phyloP scores from a whole-genome alignment of 1,140 invertebrate species.

The Caenorhabditis tropicalis region DNA sequence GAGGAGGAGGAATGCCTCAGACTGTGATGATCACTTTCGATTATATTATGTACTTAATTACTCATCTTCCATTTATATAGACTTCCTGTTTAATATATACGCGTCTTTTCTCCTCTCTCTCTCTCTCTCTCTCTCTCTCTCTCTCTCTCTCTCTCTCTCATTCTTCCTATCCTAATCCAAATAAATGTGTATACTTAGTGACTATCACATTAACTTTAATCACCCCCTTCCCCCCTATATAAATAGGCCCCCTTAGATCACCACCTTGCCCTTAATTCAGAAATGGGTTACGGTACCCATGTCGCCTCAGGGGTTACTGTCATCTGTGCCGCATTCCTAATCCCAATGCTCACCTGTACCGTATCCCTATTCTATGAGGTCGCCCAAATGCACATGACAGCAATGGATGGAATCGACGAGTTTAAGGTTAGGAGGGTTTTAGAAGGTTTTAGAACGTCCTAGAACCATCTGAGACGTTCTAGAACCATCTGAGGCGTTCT shows the following conservation, averaged over 20 bases:
- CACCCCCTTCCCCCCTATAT: not conserved
- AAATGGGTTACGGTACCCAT: constrained; percentile 26
- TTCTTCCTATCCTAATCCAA: not conserved
- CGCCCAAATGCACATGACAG: constrained; percentile 20
- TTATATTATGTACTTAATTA: too few relatives aligned
- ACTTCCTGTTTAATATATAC: too few relatives aligned
- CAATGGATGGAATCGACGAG: constrained; percentile 34
- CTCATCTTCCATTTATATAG: not conserved
- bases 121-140: not conserved
- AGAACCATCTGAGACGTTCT: too few relatives aligned
- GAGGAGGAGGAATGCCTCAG: not conserved
- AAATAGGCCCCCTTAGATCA: too few relatives aligned
- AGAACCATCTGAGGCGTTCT: too few relatives aligned
- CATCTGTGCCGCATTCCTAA: not conserved
- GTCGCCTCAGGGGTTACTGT: constrained; percentile 14
- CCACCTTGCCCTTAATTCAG: too few relatives aligned
- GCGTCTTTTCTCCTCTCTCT: not conserved
- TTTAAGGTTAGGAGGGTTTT: not conserved
- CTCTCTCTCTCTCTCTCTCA: not conserved
- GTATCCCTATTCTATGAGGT: constrained; percentile 18
- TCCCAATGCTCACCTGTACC: constrained; percentile 35
- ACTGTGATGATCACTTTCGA: not conserved
- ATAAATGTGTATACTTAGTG: not conserved
- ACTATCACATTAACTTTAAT: not conserved
- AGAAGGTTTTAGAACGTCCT: too few relatives aligned